Evolutionary conservation across 92 coral and sea anemone species (phyloP), one percentile per base, ranked within the genome.

Genomic region (Ricordea florida): DNA sequence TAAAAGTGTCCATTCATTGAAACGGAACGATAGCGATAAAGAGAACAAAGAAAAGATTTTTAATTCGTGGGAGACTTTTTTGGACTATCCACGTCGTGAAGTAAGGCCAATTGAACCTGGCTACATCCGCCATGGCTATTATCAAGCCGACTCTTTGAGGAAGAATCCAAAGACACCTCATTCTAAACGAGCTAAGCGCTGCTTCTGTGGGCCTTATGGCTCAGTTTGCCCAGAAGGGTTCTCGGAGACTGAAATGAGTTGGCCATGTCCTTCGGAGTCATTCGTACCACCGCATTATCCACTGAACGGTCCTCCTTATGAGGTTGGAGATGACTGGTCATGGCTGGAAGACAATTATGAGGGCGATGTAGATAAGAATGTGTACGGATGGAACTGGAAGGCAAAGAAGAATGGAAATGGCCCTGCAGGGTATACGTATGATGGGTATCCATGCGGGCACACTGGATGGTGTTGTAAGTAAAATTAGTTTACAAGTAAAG

Each of bases 381-480:
- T 4, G 6, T 62, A 62, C 15, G 49, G 48, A 1, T 62, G 48
- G 68, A 37, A 11, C 13, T 62, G 34, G 68, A 62, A 24, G 13
- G 50, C 28, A 11, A 55, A 40, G 40, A 28, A 28, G n/a, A 62
- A 37, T 62, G 48, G 14, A 21, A 37, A 55, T 29, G 23, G 18
- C 17, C 53, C 26, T 6, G 25, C 6, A 17, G 70, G 40, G 4
- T 25, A 34, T 26, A 50, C 41, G 37, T 44, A 14, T 6, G 70
- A 16, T 41, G 20, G 34, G 27, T 7, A 25, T 40, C 55, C 53
- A 15, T 40, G 37, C 24, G 52, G 35, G 0, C 70, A 63, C 13
- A 24, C 16, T 21, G 70, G 70, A n/a, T 63, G 70, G 70, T 63
- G 70, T 23, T 63, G 70, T 63, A 24, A 62, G 69, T 62, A n/a